Percentiles rank a stretch among this genome's conserved stretches.
Conservation (phyloP, 2,797 vertebrate species). For the Trematocara caparti region DNA sequence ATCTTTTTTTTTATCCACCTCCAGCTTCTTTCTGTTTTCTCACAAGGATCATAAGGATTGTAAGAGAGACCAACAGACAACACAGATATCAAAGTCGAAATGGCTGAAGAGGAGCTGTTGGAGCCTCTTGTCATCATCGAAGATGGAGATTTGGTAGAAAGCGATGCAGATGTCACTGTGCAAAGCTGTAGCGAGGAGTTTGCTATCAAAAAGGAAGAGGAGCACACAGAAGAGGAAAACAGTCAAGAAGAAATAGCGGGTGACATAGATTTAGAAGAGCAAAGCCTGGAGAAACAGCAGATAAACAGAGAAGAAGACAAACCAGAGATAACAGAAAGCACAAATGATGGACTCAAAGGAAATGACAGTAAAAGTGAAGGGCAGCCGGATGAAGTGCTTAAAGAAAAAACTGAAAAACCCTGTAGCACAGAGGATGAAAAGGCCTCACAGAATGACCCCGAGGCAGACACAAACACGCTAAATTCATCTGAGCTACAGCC, state of each 20-base stretch:
- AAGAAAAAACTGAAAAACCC: constrained; percentile 12
- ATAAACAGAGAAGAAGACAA: not conserved
- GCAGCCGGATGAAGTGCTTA: not conserved
- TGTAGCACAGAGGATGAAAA: not conserved
- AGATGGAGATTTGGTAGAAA: constrained; percentile 49
- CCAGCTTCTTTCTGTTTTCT: not conserved
- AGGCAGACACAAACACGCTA: constrained; percentile 23
- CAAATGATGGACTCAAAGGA: constrained; percentile 21
- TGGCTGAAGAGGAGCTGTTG: constrained; percentile 47
- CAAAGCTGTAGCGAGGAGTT: not conserved
- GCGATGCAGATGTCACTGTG: not conserved
- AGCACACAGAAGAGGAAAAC: not conserved
- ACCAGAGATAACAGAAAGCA: not conserved
- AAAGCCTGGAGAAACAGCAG: not conserved
- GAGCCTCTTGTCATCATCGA: constrained; percentile 69
- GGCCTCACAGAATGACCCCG: not conserved
- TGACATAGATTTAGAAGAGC: not conserved
- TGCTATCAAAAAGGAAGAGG: constrained; percentile 27
- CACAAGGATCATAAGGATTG: constrained; percentile 33
- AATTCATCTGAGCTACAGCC: constrained; percentile 26
- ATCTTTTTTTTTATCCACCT: not conserved
- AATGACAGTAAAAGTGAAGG: not conserved
- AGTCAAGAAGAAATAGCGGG: not conserved
- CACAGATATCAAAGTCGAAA: constrained; percentile 50
- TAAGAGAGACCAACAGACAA: constrained; percentile 29